Percentiles rank a stretch among this genome's conserved stretches.
Evolutionary conservation across 2,888 invertebrate genomes (phyloP).

Genomic region (Spatulosminthurus flaviceps): DNA sequence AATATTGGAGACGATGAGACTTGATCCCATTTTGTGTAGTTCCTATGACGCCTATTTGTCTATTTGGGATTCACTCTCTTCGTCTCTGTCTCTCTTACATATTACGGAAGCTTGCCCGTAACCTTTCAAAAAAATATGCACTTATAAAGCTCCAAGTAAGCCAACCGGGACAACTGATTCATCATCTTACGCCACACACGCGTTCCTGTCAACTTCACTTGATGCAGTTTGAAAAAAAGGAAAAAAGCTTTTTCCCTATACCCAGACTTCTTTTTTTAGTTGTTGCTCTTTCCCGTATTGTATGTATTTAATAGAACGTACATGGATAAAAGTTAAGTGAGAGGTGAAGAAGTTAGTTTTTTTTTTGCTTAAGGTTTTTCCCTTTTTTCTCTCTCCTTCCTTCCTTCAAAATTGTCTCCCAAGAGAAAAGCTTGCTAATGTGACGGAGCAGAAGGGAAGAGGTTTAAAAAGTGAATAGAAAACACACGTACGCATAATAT

Average conservation of each 20-base stretch:
- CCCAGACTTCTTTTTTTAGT: background rate
- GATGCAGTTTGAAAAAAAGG: conserved; percentile 39
- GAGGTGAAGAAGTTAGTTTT: conserved; percentile 38
- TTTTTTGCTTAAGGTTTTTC: conserved; percentile 22
- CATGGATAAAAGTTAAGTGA: conserved; percentile 32
- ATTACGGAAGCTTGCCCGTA: background rate
- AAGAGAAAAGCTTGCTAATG: conserved; percentile 25
- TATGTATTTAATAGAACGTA: conserved; percentile 16
- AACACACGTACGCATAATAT: no score
- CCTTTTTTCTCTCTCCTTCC: no score
- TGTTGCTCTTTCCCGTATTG: background rate
- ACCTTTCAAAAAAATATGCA: conserved; percentile 23
- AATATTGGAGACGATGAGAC: background rate
- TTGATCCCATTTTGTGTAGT: background rate
- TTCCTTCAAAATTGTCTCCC: conserved; percentile 42
- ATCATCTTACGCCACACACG: conserved; percentile 45
- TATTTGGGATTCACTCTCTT: conserved; percentile 10
- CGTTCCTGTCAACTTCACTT: conserved; percentile 39
- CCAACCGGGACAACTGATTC: conserved; percentile 43
- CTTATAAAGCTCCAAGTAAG: conserved; percentile 30
- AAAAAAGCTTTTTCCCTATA: conserved; percentile 26
- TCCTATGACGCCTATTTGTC: conserved; percentile 10
- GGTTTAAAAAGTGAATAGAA: background rate
- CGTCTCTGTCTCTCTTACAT: background rate
- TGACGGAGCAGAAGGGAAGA: conserved; percentile 25